Percentiles rank a stretch among this genome's conserved stretches.
phyloP scores from a whole-genome alignment of 2,113 vertebrate genomes.

The Hystrix cristata region DNA sequence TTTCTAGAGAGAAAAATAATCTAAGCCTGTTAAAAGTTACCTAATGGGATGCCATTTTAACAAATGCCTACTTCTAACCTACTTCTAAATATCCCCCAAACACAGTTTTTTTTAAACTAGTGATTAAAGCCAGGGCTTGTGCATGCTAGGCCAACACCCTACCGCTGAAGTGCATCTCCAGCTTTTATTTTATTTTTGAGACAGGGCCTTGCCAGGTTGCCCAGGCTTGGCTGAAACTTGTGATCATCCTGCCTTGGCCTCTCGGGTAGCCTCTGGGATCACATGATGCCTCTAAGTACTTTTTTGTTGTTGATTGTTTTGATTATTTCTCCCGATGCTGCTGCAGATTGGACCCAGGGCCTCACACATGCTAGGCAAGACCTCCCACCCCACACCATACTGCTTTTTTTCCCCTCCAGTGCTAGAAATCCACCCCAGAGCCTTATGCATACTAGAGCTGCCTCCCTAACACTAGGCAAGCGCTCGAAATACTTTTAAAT shows the following conservation, averaged over 20 bases:
- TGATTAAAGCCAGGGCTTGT: too few species aligned
- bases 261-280: background rate
- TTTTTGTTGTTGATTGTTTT: background rate
- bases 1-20: slow-evolving; percentile 28
- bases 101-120: too few species aligned
- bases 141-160: background rate
- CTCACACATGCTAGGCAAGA: background rate
- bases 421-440: background rate
- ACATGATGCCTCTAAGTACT: background rate
- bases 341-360: background rate
- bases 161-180: background rate
- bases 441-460: background rate
- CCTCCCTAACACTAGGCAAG: background rate
- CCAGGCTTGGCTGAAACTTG: background rate
- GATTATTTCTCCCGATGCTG: background rate
- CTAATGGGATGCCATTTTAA: slow-evolving; percentile 13
- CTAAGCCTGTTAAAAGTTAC: slow-evolving; percentile 13
- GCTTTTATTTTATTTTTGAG: background rate
- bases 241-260: background rate
- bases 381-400: too few species aligned
- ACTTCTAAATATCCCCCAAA: too few species aligned
- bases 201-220: too few species aligned
- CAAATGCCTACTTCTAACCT: background rate
- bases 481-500: background rate
- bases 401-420: too few species aligned